These are phyloP conservation scores for Canis aureus DNA, from an alignment of 2,113 vertebrate species.

Conservation along the genomic window DNA sequence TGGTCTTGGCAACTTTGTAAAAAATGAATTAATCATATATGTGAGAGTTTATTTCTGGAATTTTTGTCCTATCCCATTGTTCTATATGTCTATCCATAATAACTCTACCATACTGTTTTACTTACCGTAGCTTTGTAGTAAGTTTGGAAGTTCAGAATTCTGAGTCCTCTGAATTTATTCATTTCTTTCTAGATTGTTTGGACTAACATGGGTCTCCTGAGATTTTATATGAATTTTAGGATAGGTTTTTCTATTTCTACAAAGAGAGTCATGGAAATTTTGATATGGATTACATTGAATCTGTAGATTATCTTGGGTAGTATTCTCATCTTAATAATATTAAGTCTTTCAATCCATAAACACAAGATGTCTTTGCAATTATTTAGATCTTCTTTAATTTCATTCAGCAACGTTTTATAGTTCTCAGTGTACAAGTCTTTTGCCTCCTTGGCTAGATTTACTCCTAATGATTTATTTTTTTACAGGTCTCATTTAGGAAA, in stretches of 20 bases:
- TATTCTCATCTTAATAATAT: neutral
- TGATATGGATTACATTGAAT: neutral
- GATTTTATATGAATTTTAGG: neutral
- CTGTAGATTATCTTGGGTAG: neutral
- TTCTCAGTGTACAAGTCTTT: neutral
- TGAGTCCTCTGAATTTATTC: neutral
- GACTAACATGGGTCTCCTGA: neutral
- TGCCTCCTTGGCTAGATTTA: neutral
- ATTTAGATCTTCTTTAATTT: neutral
- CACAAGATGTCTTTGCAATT: neutral
- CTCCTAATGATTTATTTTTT: neutral
- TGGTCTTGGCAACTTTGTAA: neutral
- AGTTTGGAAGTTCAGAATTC: neutral
- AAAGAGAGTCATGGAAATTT: neutral
- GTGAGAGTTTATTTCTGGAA: neutral
- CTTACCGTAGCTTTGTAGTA: neutral
- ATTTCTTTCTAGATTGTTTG: neutral
- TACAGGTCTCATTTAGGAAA: constrained; percentile 87
- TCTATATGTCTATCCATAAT: neutral
- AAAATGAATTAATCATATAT: neutral
- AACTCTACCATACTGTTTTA: neutral
- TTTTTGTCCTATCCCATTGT: neutral
- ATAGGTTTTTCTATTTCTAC: neutral
- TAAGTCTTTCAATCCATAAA: neutral
- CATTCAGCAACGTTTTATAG: neutral